These are phyloP conservation scores for Oxyteleia sp. DNA, from an alignment of 2,888 invertebrate species.

Conservation along the genomic window DNA sequence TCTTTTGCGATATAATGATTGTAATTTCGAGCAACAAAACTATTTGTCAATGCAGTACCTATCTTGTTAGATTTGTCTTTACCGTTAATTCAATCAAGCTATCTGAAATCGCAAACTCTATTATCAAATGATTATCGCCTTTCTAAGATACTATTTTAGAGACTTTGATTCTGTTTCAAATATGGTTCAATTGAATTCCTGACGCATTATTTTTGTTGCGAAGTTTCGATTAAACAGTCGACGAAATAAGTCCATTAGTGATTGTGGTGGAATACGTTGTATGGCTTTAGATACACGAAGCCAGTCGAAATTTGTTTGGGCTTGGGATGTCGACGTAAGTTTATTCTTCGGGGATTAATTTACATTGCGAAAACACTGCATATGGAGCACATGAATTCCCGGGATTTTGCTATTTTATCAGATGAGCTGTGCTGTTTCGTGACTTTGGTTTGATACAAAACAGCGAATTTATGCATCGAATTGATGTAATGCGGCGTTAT, in stretches of 20 bases:
- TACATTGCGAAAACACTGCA: slow-evolving; percentile 24
- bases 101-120: slow-evolving; percentile 32
- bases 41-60: too few relatives aligned
- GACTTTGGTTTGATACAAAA: slow-evolving; percentile 25
- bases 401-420: slow-evolving; percentile 35
- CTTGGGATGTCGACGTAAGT: slow-evolving; percentile 1
- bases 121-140: slow-evolving; percentile 20
- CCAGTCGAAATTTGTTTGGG: slow-evolving; percentile 2
- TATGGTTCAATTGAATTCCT: slow-evolving; percentile 24
- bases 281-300: background rate
- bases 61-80: too few relatives aligned
- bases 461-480: slow-evolving; percentile 5
- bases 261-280: slow-evolving; percentile 9
- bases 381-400: slow-evolving; percentile 20
- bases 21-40: too few relatives aligned
- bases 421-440: slow-evolving; percentile 27
- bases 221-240: slow-evolving; percentile 16
- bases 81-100: slow-evolving; percentile 26
- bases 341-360: slow-evolving; percentile 43
- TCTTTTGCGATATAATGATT: too few relatives aligned
- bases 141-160: background rate
- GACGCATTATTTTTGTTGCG: slow-evolving; percentile 6
- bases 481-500: background rate
- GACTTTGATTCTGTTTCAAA: slow-evolving; percentile 22
- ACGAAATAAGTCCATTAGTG: slow-evolving; percentile 8